Conservation (phyloP, 2,797 vertebrate genomes). For the Percopsis omiscomaycus region DNA sequence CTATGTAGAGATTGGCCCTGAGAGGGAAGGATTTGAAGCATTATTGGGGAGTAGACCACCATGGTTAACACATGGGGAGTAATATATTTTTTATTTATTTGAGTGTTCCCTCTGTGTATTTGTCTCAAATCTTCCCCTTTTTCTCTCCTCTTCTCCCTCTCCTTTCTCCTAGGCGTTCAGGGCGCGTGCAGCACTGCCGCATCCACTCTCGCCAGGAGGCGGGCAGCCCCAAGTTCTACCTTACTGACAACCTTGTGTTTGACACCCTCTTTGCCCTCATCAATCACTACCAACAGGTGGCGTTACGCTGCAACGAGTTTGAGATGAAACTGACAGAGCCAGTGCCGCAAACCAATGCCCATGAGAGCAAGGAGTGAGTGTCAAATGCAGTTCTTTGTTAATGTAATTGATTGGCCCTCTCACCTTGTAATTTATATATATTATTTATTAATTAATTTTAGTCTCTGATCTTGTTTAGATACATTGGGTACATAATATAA, state of each 20-base stretch:
- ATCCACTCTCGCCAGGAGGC: slow-evolving; percentile 98
- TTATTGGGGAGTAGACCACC: no score
- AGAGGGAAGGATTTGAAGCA: not conserved
- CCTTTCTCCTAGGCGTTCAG: slow-evolving; percentile 83
- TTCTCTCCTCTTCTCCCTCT: no score
- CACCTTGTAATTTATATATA: no score
- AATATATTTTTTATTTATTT: not conserved
- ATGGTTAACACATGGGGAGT: no score
- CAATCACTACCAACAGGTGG: slow-evolving; percentile 97
- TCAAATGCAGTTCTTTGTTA: no score
- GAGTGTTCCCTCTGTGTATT: no score
- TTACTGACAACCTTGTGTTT: slow-evolving; percentile 98
- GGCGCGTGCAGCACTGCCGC: slow-evolving; percentile 96
- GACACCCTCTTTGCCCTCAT: slow-evolving; percentile 97
- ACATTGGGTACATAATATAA: no score
- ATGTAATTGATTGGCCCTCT: no score
- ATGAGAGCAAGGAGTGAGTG: slow-evolving; percentile 98
- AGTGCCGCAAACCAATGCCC: slow-evolving; percentile 96
- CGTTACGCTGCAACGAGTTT: slow-evolving; percentile 96
- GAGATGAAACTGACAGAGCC: slow-evolving; percentile 98
- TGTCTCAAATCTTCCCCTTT: not conserved
- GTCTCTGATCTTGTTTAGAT: no score
- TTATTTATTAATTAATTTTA: no score
- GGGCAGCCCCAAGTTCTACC: slow-evolving; percentile 95
- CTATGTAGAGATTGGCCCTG: not conserved